A percentile compares a stretch with the other conserved stretches of the same genome.
Conservation (phyloP, 2,797 vertebrate species). For the Psittacula derbiana region DNA sequence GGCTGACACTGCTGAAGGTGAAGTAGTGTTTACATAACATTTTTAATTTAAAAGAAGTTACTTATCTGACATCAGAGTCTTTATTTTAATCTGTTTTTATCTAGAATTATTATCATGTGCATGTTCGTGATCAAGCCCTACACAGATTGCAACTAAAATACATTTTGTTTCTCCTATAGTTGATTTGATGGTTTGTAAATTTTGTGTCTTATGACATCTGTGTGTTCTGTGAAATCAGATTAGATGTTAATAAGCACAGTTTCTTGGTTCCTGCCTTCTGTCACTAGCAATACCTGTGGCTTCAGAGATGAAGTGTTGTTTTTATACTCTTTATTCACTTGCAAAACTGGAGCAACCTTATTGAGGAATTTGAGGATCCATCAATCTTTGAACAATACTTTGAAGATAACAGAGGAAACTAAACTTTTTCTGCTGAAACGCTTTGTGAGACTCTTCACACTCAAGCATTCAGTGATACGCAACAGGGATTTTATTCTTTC, state of each 20-base stretch:
- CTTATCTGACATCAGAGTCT: neutral
- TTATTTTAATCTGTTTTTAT: neutral
- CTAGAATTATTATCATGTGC: neutral
- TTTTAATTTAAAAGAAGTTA: neutral
- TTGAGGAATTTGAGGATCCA: neutral
- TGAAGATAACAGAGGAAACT: neutral
- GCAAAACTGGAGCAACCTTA: neutral
- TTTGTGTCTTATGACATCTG: neutral
- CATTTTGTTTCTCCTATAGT: neutral
- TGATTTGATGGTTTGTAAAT: neutral
- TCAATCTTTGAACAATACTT: neutral
- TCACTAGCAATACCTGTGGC: neutral
- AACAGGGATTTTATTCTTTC: neutral
- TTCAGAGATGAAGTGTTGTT: neutral
- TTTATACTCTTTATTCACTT: neutral
- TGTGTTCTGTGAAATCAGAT: neutral
- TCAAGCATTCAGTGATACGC: neutral
- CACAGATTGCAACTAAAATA: neutral
- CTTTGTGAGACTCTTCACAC: fast-evolving
- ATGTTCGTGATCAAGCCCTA: neutral
- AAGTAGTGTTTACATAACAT: neutral
- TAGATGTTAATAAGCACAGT: neutral
- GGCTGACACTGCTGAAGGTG: neutral
- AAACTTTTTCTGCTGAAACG: neutral
- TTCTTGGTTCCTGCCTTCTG: neutral